Evolutionary conservation across 1,140 invertebrate species (phyloP).

Genomic region (Anastrepha ludens): DNA sequence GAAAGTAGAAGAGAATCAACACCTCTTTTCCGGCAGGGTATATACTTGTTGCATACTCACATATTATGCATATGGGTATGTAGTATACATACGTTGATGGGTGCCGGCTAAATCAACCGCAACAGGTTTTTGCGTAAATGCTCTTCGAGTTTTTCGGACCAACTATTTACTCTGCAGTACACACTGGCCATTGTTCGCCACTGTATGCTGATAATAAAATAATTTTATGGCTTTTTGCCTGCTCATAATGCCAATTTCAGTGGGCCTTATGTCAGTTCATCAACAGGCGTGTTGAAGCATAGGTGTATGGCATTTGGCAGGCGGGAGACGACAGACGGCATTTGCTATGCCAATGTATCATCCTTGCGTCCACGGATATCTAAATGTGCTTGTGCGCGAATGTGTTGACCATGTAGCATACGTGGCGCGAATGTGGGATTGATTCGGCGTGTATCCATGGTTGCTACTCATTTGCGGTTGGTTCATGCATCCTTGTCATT

Average conservation of each 20-base stretch:
- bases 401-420: not conserved
- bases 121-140: not conserved
- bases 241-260: constrained; percentile 57
- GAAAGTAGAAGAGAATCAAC: not conserved
- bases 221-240: constrained; percentile 57
- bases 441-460: constrained; percentile 2
- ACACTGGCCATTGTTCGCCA: constrained; percentile 18
- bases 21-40: not conserved
- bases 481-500: not conserved
- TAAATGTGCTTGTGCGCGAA: not conserved
- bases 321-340: not conserved
- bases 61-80: not conserved
- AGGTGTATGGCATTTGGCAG: not conserved
- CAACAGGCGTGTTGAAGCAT: constrained; percentile 52
- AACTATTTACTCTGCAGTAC: not conserved
- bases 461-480: not conserved
- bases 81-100: not conserved
- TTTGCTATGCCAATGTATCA: constrained; percentile 9
- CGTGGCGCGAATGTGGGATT: not conserved
- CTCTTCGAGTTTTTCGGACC: not conserved
- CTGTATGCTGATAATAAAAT: constrained; percentile 55
- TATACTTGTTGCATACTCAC: not conserved
- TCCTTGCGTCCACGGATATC: not conserved
- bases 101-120: not conserved
- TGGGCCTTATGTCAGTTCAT: constrained; percentile 56